Percentiles rank a stretch among this genome's conserved stretches.
Evolutionary conservation across 2,888 invertebrate species (phyloP).

Genomic region (Theretra japonica): DNA sequence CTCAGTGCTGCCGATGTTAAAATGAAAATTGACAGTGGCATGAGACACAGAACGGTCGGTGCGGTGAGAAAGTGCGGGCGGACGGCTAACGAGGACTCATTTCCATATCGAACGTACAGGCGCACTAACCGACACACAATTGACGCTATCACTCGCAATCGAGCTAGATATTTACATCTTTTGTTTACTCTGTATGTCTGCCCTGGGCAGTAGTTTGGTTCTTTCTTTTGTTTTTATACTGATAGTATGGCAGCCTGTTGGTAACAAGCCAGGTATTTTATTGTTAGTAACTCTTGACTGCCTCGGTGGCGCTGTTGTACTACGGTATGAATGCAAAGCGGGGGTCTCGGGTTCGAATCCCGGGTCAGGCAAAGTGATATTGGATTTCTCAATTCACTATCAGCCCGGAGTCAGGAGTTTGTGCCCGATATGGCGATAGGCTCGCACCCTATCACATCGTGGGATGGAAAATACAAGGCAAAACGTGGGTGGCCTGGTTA

Average conservation of each 20-base stretch:
- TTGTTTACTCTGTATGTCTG: too few species aligned
- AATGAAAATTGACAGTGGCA: slow-evolving; percentile 6
- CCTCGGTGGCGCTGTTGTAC: too few species aligned
- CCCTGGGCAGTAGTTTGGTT: too few species aligned
- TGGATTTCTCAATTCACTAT: neutral
- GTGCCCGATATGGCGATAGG: neutral
- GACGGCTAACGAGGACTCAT: slow-evolving; percentile 19
- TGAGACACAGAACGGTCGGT: neutral
- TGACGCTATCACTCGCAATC: neutral
- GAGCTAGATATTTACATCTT: too few species aligned
- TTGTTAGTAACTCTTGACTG: too few species aligned
- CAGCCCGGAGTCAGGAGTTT: neutral
- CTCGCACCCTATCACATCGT: neutral
- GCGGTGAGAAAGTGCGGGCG: neutral
- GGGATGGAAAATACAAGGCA: too few species aligned
- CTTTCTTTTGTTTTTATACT: too few species aligned
- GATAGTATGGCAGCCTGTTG: too few species aligned
- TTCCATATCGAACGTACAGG: neutral
- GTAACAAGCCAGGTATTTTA: too few species aligned
- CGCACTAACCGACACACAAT: neutral
- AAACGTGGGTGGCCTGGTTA: too few species aligned
- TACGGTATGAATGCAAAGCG: too few species aligned
- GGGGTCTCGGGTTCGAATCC: neutral
- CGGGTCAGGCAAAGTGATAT: neutral
- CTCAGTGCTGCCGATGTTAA: neutral